Evolutionary conservation across 35 echinoderm and acorn worm genomes (phyloP).

Genomic region (Nesometra sesokonis): DNA sequence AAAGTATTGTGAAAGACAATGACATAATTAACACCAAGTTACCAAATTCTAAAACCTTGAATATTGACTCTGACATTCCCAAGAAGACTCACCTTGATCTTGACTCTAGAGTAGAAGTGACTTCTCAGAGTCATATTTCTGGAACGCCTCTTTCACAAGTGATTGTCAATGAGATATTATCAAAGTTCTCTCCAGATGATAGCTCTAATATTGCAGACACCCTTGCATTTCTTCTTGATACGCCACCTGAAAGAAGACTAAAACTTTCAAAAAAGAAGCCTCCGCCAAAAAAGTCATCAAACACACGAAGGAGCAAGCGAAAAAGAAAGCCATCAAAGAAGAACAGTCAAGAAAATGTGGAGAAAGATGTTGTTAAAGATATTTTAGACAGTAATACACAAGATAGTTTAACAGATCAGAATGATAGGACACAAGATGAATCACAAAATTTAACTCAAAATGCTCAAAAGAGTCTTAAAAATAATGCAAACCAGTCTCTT

Average conservation of each 20-base stretch:
- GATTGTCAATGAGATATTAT: too few relatives aligned
- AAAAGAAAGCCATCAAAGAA: not conserved
- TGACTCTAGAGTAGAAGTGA: not conserved
- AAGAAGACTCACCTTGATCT: not conserved
- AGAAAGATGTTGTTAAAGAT: not conserved
- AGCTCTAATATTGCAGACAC: constrained; percentile 41
- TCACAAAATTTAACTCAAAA: not conserved
- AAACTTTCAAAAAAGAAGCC: not conserved
- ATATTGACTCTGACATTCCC: not conserved
- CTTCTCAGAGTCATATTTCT: not conserved
- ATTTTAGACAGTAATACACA: not conserved
- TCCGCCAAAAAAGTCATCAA: not conserved
- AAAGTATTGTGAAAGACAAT: too few relatives aligned
- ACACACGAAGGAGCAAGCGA: not conserved
- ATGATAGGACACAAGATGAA: not conserved
- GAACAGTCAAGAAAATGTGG: not conserved
- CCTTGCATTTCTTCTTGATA: constrained; percentile 37
- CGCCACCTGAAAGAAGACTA: constrained; percentile 2
- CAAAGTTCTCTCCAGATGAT: not conserved
- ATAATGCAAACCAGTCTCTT: not conserved
- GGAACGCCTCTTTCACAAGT: too few relatives aligned
- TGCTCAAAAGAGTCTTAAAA: not conserved
- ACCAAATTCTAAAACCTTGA: too few relatives aligned
- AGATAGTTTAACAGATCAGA: not conserved
- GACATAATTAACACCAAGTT: too few relatives aligned